phyloP scores from a whole-genome alignment of 30 jellyfish, hydroid and myxozoan species.

The Hydra vulgaris region DNA sequence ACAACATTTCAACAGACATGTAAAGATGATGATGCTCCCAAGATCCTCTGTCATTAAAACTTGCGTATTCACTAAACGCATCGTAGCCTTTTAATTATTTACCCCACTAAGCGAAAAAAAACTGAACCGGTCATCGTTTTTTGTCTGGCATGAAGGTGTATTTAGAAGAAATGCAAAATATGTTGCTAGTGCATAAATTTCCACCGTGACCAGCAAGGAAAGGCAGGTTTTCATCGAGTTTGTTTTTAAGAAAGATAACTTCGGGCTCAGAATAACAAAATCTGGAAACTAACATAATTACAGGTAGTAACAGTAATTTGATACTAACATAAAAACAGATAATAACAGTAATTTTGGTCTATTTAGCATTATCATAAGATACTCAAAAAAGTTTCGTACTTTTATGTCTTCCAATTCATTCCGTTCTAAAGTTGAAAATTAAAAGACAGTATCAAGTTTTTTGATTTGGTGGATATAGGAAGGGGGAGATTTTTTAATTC shows the following conservation, averaged over 20 bases:
- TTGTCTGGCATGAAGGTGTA: background rate
- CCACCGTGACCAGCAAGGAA: background rate
- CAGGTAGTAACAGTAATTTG: too few species aligned
- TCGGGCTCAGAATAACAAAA: background rate
- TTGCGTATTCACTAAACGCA: background rate
- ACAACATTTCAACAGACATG: background rate
- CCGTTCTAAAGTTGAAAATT: too few species aligned
- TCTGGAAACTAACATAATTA: background rate
- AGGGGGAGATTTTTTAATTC: too few species aligned
- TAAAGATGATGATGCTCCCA: background rate
- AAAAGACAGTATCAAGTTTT: too few species aligned
- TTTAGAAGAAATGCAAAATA: background rate
- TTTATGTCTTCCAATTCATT: too few species aligned
- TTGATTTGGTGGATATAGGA: too few species aligned
- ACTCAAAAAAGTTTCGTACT: background rate
- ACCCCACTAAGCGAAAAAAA: background rate
- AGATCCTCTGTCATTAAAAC: background rate
- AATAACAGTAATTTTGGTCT: background rate
- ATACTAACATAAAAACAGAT: too few species aligned
- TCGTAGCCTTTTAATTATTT: background rate
- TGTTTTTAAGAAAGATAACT: background rate
- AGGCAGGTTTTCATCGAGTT: background rate
- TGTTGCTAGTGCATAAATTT: background rate
- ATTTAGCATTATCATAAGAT: background rate
- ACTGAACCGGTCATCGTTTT: background rate